Base-by-base conservation (phyloP, 2,113 vertebrate species). In the Isichthys henryi region DNA sequence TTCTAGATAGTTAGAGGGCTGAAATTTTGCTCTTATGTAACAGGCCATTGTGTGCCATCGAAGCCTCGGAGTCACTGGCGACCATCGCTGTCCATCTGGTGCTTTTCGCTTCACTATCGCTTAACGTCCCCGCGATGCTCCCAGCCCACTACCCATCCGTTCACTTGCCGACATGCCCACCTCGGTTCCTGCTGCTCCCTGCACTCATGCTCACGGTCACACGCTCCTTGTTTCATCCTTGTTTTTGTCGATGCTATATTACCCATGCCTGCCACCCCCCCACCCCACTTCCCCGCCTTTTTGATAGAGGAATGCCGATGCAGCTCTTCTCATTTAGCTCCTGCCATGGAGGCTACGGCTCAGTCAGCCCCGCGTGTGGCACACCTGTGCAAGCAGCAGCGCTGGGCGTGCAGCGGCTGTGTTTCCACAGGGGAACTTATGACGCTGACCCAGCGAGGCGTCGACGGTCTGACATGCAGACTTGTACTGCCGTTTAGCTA, bases 41-140 rank as follows among this genome's bases (percentile, higher is more conserved):
- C 88, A 23, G 89, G 92, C 87, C 92, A 92, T 90, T 84, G 74
- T 89, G 62, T 7, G 88, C 88, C 88, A 84, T 43, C 39, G 35
- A 35, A 89, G 35, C 50, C 52, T 89, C 49, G 56, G 35, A 87
- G 85, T 87, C 15, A 52, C 19, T 70, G 84, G 4, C 31, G 48
- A 13, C 31, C 53, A 27, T n/a, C 10, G 21, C 70, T 43, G 43
- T 88, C 31, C 46, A 7, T 70, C 88, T 77, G 5, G 39, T 23
- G 9, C 35, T 10, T 13, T 53, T 80, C 31, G 19, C 88, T 70
- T 50, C 83, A 83, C 3, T 50, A 23, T 88, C 45, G 15, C 53
- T 46, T 86, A 86, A 4, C n/a, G 48, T 52, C 84, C 46, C 48
- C 31, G 84, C 27, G 46, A 70, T 11, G 62, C 62, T 52, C 48